Evolutionary conservation across 2,113 vertebrate species (phyloP).

Genomic region (Aviceda subcristata): DNA sequence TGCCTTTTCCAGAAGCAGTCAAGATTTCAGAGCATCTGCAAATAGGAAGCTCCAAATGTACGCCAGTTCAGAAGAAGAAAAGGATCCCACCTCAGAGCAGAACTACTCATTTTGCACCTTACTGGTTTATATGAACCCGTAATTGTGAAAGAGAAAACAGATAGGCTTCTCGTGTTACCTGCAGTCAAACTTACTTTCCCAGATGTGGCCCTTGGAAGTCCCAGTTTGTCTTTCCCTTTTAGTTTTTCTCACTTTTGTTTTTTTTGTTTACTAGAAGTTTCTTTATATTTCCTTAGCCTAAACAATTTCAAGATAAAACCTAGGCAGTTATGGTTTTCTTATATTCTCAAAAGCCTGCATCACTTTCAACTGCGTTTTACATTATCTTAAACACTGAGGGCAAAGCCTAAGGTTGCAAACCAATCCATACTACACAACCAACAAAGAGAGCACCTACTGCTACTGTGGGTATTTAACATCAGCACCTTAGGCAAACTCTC

Average conservation of each 20-base stretch:
- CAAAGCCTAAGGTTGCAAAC: not conserved
- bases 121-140: not conserved
- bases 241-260: not conserved
- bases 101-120: not conserved
- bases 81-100: not conserved
- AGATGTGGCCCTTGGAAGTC: not conserved
- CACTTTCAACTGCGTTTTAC: not conserved
- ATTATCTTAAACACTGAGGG: not conserved
- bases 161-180: not conserved
- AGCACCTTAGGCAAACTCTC: not conserved
- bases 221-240: not conserved
- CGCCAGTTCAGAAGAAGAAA: not conserved
- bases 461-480: not conserved
- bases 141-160: not conserved
- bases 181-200: not conserved
- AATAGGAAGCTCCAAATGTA: not conserved
- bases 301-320: not conserved
- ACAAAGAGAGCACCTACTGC: not conserved
- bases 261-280: not conserved
- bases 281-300: not conserved
- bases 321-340: not conserved
- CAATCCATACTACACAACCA: not conserved
- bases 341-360: not conserved
- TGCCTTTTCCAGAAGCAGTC: not conserved
- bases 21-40: not conserved